Conservation (phyloP, 2,113 vertebrate genomes). For the Osmerus mordax region DNA sequence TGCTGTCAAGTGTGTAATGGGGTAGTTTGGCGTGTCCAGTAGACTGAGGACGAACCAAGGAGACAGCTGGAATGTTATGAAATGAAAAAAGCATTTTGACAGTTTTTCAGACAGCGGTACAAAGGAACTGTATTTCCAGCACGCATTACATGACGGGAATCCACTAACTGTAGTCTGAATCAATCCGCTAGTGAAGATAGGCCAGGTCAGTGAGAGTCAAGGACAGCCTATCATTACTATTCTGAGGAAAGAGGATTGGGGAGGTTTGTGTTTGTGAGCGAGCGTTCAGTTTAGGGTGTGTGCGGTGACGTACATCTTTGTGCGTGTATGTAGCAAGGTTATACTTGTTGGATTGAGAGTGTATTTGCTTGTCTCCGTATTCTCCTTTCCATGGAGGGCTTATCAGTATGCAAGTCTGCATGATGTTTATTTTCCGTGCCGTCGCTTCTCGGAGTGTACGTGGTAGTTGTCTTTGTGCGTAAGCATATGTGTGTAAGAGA, state of each 20-base stretch:
- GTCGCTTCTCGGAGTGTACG: too few relatives aligned
- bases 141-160: constrained; percentile 52
- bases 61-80: constrained; percentile 28
- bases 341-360: too few relatives aligned
- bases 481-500: too few relatives aligned
- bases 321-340: background rate
- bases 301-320: background rate
- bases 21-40: background rate
- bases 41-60: constrained; percentile 3
- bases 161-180: constrained; percentile 46
- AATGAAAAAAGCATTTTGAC: constrained; percentile 33
- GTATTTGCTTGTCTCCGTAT: too few relatives aligned
- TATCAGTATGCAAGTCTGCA: background rate
- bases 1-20: background rate
- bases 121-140: constrained; percentile 44
- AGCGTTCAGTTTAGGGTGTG: background rate
- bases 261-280: constrained; percentile 4
- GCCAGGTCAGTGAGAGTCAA: constrained; percentile 20
- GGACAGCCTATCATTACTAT: constrained; percentile 34
- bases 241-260: constrained; percentile 27
- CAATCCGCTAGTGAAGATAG: constrained; percentile 32
- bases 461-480: too few relatives aligned
- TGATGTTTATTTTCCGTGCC: background rate
- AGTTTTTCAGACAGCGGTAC: constrained; percentile 49
- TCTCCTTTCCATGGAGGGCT: background rate